phyloP scores from a whole-genome alignment of 2,797 vertebrate species.

The Tenualosa ilisha region DNA sequence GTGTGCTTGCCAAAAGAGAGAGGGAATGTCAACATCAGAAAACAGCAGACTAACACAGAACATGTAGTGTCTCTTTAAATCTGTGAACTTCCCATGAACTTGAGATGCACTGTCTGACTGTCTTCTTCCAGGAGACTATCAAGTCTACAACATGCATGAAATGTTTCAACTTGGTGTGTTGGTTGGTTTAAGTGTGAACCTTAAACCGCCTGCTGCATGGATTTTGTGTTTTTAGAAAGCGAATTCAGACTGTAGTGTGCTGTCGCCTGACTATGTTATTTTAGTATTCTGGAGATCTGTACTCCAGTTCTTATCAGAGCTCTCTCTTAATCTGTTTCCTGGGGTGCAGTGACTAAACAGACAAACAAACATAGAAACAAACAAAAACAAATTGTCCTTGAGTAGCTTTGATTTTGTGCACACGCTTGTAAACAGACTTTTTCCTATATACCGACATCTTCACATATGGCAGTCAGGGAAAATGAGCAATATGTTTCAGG shows the following conservation, averaged over 20 bases:
- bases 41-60: neutral
- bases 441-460: conserved; percentile 69
- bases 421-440: conserved; percentile 44
- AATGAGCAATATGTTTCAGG: conserved; percentile 28
- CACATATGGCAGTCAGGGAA: conserved; percentile 58
- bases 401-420: conserved; percentile 67
- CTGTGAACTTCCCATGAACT: neutral
- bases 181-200: neutral
- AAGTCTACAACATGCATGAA: neutral
- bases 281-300: neutral
- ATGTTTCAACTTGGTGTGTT: neutral
- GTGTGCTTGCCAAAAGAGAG: too few relatives aligned
- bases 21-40: too few relatives aligned
- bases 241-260: neutral
- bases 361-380: neutral
- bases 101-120: neutral
- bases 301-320: conserved; percentile 29
- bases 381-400: conserved; percentile 60
- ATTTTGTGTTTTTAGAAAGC: neutral
- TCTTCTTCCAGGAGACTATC: neutral
- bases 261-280: neutral
- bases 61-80: neutral
- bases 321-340: conserved; percentile 37
- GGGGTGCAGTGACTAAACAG: conserved; percentile 47
- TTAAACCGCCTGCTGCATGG: neutral